phyloP scores from a whole-genome alignment of 2,113 vertebrate species.

The Ibidorhyncha struthersii region DNA sequence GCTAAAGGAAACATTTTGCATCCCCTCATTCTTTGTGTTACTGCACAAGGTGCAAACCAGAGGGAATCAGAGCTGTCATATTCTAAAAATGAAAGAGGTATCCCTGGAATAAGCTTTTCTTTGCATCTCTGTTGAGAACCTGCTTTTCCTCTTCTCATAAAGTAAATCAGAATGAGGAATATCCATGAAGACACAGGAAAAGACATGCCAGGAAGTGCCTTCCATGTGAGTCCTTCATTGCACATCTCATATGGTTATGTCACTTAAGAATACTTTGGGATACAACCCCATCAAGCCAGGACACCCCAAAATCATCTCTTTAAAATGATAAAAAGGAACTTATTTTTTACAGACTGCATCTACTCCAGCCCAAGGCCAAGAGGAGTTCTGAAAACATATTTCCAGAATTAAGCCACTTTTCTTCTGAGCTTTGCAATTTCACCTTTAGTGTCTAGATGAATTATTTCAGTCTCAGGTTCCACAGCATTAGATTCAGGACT shows the following conservation, averaged over 20 bases:
- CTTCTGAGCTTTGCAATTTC: not conserved
- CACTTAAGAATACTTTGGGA: not conserved
- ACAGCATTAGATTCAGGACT: not conserved
- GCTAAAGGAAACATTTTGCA: not conserved
- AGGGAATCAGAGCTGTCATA: not conserved
- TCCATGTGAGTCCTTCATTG: not conserved
- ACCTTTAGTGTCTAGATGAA: not conserved
- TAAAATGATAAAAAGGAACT: not conserved
- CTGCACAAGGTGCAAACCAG: not conserved
- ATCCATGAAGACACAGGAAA: not conserved
- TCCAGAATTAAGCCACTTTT: not conserved
- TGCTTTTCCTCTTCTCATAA: not conserved
- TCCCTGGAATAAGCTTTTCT: not conserved
- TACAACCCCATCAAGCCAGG: not conserved
- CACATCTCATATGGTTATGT: fast-evolving
- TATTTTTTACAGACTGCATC: not conserved
- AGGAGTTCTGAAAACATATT: not conserved
- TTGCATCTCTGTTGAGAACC: not conserved
- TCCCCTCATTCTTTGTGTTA: not conserved
- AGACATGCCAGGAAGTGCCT: not conserved
- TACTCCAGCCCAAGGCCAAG: not conserved
- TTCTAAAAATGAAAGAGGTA: not conserved
- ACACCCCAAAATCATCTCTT: not conserved
- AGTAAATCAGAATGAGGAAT: not conserved
- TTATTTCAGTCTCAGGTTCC: not conserved